Conservation (phyloP, 2,888 invertebrate species). For the Diaprepes abbreviatus region DNA sequence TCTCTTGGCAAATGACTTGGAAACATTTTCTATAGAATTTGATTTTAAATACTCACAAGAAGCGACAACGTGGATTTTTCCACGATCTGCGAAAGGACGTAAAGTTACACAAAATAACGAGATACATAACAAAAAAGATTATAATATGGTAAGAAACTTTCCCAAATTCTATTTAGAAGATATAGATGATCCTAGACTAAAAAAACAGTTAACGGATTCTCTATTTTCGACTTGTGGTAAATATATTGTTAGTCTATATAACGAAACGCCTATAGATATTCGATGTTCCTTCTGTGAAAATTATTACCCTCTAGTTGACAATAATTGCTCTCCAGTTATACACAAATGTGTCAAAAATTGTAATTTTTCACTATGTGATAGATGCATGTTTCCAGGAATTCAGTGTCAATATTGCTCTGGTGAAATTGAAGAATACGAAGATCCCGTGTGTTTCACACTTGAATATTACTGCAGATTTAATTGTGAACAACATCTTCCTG, state of each 20-base stretch:
- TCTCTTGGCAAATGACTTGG: background rate
- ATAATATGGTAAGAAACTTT: background rate
- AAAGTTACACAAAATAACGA: background rate
- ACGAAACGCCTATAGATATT: background rate
- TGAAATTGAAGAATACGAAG: background rate
- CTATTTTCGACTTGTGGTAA: background rate
- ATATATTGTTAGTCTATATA: background rate
- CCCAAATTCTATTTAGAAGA: background rate
- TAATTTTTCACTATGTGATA: background rate
- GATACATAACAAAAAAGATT: background rate
- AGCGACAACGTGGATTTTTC: background rate
- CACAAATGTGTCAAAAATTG: background rate
- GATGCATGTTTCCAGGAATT: background rate
- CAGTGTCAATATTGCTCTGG: background rate
- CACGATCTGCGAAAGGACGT: background rate
- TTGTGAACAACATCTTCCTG: background rate
- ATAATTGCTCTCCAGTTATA: background rate
- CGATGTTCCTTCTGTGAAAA: conserved; percentile 4
- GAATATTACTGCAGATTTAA: background rate
- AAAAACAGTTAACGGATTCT: background rate
- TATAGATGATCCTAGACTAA: background rate
- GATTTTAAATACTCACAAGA: background rate
- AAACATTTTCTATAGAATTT: background rate
- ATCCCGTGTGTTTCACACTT: background rate
- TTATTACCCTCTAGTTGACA: background rate